These are phyloP conservation scores for Ryuthela nishihirai DNA, from an alignment of 2,888 invertebrate species.

Conservation along the genomic window DNA sequence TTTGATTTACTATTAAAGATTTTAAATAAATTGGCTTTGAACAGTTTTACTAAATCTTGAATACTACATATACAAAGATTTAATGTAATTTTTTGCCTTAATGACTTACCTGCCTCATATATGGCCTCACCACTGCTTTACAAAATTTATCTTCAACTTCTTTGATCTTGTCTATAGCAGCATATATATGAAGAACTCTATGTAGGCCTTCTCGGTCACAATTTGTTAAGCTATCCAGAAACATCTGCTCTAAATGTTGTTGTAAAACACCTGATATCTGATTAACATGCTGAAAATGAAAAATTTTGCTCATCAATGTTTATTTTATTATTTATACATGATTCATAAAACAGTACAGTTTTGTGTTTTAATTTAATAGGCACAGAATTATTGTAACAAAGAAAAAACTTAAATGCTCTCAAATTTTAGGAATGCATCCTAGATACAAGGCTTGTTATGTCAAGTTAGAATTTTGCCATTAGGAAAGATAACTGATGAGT, in stretches of 20 bases:
- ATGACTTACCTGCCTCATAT: constrained; percentile 57
- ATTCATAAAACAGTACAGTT: constrained; percentile 50
- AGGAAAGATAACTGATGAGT: no score
- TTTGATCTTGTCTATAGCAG: constrained; percentile 63
- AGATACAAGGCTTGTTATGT: no score
- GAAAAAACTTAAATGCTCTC: no score
- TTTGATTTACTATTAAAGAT: no score
- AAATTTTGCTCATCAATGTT: no score
- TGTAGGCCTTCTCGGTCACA: constrained; percentile 47
- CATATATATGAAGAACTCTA: constrained; percentile 57
- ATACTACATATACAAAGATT: no score
- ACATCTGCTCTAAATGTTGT: constrained; percentile 50
- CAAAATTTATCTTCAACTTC: constrained; percentile 70
- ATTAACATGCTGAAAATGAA: constrained; percentile 10
- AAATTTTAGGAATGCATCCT: no score
- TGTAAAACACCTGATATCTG: constrained; percentile 50
- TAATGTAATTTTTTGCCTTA: background rate
- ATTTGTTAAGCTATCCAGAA: constrained; percentile 49
- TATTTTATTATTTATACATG: constrained; percentile 50
- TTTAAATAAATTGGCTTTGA: no score
- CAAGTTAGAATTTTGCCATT: no score
- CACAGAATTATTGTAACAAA: background rate
- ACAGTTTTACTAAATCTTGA: no score
- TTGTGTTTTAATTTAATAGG: constrained; percentile 46
- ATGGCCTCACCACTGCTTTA: constrained; percentile 64